phyloP scores from a whole-genome alignment of 2,888 invertebrate genomes.

The Trimorus sp. region DNA sequence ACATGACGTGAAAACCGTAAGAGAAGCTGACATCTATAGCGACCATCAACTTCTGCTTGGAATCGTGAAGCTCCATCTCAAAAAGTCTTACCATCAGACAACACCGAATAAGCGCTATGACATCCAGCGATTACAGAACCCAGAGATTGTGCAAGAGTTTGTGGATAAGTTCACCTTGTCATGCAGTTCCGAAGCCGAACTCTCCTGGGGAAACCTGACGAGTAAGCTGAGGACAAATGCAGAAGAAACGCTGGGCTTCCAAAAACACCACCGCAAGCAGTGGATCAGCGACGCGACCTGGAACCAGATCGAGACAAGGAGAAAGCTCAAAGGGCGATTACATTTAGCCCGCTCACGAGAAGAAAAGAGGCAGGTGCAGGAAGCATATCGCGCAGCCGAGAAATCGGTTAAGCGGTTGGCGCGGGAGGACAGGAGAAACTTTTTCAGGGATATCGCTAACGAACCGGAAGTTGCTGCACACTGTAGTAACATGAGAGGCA shows the following conservation, averaged over 20 bases:
- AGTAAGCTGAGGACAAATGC: conserved; percentile 5
- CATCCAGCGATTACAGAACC: conserved; percentile 1
- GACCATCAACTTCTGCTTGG: conserved; percentile 40
- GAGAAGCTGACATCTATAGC: conserved; percentile 26
- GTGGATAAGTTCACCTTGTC: conserved; percentile 9
- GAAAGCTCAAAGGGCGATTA: conserved; percentile 13
- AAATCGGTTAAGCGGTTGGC: conserved; percentile 23
- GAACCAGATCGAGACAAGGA: conserved; percentile 22
- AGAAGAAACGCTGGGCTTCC: conserved; percentile 13
- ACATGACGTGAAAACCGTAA: conserved; percentile 23
- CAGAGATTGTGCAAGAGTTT: not conserved
- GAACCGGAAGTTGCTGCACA: conserved; percentile 24
- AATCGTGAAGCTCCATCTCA: conserved; percentile 5
- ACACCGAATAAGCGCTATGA: conserved; percentile 16
- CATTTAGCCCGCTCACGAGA: conserved; percentile 16
- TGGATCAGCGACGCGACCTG: conserved; percentile 32
- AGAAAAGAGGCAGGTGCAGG: conserved; percentile 4
- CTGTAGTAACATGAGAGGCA: conserved; percentile 20
- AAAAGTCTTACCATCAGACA: conserved; percentile 26
- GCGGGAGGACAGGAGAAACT: conserved; percentile 33
- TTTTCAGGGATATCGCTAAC: conserved; percentile 7
- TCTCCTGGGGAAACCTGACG: conserved; percentile 13
- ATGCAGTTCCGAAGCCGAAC: not conserved
- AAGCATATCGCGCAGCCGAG: conserved; percentile 20
- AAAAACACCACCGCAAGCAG: conserved; percentile 20